Base-by-base conservation (phyloP, 2,888 invertebrate genomes). In the Heliconius aoede region DNA sequence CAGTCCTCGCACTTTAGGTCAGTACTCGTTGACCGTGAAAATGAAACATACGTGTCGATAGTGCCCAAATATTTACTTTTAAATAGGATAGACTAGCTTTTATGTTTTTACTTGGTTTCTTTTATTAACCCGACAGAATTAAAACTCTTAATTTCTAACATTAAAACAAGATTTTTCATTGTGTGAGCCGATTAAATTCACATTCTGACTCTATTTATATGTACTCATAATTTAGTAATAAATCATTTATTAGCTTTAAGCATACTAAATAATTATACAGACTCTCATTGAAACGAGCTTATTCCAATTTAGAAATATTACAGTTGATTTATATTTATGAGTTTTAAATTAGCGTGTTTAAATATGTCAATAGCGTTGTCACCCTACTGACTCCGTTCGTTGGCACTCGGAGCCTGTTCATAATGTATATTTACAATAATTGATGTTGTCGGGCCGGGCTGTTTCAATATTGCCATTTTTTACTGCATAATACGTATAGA, bases 21-120 rank as follows among this genome's bases (percentile, higher is more conserved):
- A 72, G 74, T 58, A 78, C 76, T 71, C 65, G 80, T 72, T 76
- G 80, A 69, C 79, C 80, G 73, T 79, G 76, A 80, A 79, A 74
- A 74, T 76, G 30, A 72, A 69, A 73, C 76, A 64, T 62, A 72
- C 65, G 68, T 67, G 62, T 58, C 67, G 46, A 61, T 69, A 55
- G 72, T 72, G 72, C 69, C 78, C 73, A 72, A 76, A 51, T 58
- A 64, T 40, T 51, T 13, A 5, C 7, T 58, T 13, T 64, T 72
- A 24, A 36, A 36, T 28, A 40, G 71, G 36, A 72, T 46, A 58
- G 18, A 24, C 0, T 13, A 1, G 36, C 13, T 30, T 55, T 30
- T 30, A 21, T 8, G 51, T 0, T 36, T 36, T 7, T 3, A 24
- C 4, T 65, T 1, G 15, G 24, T 40, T 24, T 15, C 5, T 40